These are phyloP conservation scores for Sinocyclocheilus anophthalmus DNA, from an alignment of 2,113 vertebrate species.

Conservation along the genomic window DNA sequence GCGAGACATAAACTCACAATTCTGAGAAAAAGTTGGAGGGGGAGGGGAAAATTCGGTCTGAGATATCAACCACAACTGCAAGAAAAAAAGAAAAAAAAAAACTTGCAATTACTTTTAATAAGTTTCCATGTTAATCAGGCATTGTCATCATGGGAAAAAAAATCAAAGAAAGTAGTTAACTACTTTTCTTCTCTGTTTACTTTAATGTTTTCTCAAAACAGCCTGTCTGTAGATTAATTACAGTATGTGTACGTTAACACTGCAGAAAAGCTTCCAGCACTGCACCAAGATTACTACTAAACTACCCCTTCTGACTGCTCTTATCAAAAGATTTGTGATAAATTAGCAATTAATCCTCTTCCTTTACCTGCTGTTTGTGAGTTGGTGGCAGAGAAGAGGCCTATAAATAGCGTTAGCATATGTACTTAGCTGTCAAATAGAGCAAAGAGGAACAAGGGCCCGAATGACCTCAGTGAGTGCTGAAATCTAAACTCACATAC, in stretches of 20 bases:
- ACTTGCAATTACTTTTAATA: background rate
- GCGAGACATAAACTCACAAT: background rate
- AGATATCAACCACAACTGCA: background rate
- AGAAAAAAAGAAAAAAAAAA: background rate
- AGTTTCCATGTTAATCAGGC: background rate
- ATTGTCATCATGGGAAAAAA: background rate
- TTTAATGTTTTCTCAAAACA: background rate
- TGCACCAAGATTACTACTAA: background rate
- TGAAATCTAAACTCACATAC: slow-evolving; percentile 62
- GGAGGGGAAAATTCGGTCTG: too few species aligned
- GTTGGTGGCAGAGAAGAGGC: slow-evolving; percentile 52
- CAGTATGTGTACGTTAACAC: background rate
- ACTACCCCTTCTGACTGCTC: background rate
- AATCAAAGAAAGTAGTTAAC: background rate
- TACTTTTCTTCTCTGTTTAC: background rate
- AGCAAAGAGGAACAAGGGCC: slow-evolving; percentile 62
- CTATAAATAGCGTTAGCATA: slow-evolving; percentile 66
- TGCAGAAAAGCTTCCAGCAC: background rate
- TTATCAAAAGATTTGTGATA: slow-evolving; percentile 36
- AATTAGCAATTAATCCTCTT: slow-evolving; percentile 61
- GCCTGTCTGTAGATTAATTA: slow-evolving; percentile 8
- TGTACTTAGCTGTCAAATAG: slow-evolving; percentile 63
- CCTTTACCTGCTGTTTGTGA: slow-evolving; percentile 62
- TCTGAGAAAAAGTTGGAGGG: background rate
- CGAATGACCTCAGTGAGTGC: slow-evolving; percentile 65